Conservation (phyloP, 2,888 invertebrate genomes). For the Rotaria socialis region DNA sequence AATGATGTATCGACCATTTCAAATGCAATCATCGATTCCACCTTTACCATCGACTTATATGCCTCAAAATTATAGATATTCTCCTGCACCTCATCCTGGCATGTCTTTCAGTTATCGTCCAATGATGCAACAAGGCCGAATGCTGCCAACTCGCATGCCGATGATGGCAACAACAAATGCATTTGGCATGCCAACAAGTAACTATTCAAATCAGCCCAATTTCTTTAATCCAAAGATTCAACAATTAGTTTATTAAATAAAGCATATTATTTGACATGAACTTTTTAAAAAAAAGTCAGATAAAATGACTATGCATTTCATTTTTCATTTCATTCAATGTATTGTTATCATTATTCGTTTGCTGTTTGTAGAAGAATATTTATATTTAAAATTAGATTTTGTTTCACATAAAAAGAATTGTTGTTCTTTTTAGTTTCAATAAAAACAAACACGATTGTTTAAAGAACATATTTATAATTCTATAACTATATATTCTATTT, state of each 20-base stretch:
- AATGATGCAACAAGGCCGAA: conserved; percentile 21
- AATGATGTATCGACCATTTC: background rate
- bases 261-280: background rate
- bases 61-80: background rate
- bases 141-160: background rate
- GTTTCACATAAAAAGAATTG: no score
- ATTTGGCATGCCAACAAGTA: background rate
- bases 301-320: background rate
- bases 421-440: no score
- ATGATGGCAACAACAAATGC: background rate
- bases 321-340: background rate
- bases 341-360: no score
- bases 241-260: background rate
- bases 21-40: background rate
- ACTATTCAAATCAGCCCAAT: background rate
- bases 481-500: no score
- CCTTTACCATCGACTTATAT: no score
- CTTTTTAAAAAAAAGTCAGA: background rate
- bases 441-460: no score
- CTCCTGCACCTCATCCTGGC: background rate
- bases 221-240: background rate
- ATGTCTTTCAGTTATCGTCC: background rate
- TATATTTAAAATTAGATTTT: no score
- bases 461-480: no score
- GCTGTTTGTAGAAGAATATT: no score